A percentile compares a stretch with the other conserved stretches of the same genome.
Evolutionary conservation across 2,888 invertebrate species (phyloP).

Genomic region (Neoascia interrupta): DNA sequence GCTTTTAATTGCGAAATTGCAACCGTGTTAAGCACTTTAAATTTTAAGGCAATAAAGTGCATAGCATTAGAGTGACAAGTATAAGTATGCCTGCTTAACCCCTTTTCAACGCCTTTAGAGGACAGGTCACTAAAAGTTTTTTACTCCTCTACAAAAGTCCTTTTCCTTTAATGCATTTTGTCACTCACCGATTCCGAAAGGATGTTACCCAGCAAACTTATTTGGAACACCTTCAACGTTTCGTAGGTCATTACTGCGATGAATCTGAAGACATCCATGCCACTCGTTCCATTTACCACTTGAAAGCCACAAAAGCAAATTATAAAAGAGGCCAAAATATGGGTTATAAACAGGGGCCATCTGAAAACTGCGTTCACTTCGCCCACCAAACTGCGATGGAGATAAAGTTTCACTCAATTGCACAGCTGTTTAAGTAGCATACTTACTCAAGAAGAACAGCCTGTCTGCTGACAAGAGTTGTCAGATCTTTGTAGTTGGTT

Average conservation of each 20-base stretch:
- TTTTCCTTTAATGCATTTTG: too few relatives aligned
- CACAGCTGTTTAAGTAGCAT: too few relatives aligned
- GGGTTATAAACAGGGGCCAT: conserved; percentile 9
- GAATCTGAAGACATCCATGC: conserved; percentile 7
- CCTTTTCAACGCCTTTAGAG: too few relatives aligned
- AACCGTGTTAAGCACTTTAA: too few relatives aligned
- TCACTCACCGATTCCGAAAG: conserved; percentile 33
- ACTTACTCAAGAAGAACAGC: background rate
- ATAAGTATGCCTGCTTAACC: too few relatives aligned
- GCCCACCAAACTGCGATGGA: conserved; percentile 34
- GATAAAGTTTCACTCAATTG: too few relatives aligned
- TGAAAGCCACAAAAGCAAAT: conserved; percentile 30
- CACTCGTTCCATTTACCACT: conserved; percentile 17
- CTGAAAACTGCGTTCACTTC: conserved; percentile 22
- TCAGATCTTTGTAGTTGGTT: conserved; percentile 4
- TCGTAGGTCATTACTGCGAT: conserved; percentile 22
- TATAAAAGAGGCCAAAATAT: conserved; percentile 16
- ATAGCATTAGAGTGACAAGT: too few relatives aligned
- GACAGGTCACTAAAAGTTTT: too few relatives aligned
- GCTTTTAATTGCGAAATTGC: too few relatives aligned
- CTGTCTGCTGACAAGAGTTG: background rate
- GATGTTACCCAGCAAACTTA: conserved; percentile 26
- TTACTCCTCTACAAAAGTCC: too few relatives aligned
- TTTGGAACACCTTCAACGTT: conserved; percentile 20
- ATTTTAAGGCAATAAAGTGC: too few relatives aligned